phyloP scores from a whole-genome alignment of 2,888 invertebrate species.

The Nebria brevicollis region DNA sequence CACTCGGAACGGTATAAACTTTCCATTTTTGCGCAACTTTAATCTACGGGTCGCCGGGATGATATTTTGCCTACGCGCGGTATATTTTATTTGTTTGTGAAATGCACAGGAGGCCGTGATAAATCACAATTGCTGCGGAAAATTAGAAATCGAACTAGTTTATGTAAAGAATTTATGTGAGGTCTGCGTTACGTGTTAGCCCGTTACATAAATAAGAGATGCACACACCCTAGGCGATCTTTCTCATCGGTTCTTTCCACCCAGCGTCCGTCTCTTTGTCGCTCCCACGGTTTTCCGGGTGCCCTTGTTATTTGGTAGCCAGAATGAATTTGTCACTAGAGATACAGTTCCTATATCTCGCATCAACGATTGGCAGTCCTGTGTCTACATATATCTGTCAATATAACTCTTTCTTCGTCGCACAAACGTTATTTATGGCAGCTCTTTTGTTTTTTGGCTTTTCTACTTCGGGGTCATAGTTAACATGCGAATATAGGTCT shows the following conservation, averaged over 20 bases:
- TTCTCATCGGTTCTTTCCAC: neutral
- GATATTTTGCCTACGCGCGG: neutral
- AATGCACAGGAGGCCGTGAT: conserved; percentile 14
- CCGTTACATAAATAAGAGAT: conserved; percentile 45
- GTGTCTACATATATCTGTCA: conserved; percentile 8
- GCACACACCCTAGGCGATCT: neutral
- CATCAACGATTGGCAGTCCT: conserved; percentile 50
- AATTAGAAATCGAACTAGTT: conserved; percentile 48
- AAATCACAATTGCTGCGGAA: conserved; percentile 44
- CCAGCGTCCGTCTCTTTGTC: neutral
- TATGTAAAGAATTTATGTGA: conserved; percentile 47
- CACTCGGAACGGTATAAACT: neutral
- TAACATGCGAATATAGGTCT: neutral
- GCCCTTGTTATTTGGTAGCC: conserved; percentile 47
- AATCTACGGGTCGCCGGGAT: neutral
- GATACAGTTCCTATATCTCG: conserved; percentile 53
- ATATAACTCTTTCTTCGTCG: neutral
- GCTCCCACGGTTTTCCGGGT: neutral
- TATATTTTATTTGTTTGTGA: neutral
- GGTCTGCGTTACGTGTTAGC: conserved; percentile 31
- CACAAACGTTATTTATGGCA: neutral
- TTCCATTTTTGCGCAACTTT: neutral
- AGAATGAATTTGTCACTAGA: conserved; percentile 55
- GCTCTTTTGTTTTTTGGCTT: neutral
- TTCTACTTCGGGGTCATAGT: neutral